Conservation (phyloP, 2,797 vertebrate genomes). For the Anisognathus igniventris region DNA sequence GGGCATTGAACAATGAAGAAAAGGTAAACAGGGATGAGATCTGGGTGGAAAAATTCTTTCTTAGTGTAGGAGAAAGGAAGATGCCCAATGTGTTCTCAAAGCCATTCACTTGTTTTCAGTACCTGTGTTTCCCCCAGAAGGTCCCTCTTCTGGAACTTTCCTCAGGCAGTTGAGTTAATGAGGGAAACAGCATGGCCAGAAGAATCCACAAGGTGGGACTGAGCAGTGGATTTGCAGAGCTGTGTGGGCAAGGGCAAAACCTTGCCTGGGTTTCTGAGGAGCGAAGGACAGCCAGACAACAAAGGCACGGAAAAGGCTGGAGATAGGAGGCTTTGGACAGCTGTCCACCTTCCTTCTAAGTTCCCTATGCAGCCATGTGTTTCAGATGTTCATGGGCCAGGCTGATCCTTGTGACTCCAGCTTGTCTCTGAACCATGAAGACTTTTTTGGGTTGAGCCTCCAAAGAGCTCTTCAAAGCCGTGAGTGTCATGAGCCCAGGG, state of each 20-base stretch:
- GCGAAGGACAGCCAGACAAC: not conserved
- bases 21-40: not conserved
- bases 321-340: not conserved
- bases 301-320: not conserved
- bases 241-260: not conserved
- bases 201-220: not conserved
- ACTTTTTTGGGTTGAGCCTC: not conserved
- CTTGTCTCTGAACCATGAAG: not conserved
- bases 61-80: not conserved
- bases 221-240: not conserved
- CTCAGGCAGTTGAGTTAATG: not conserved
- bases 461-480: not conserved
- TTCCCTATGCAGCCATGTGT: not conserved
- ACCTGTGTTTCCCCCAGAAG: not conserved
- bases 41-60: accelerated
- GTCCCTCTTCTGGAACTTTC: not conserved
- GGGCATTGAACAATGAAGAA: not conserved
- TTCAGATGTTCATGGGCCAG: not conserved
- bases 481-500: not conserved
- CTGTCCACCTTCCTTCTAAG: not conserved
- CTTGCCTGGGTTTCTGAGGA: not conserved
- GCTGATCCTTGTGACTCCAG: not conserved
- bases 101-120: not conserved
- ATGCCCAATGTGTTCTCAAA: not conserved
- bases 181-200: not conserved